Evolutionary conservation across 2,797 vertebrate species (phyloP).

Genomic region (Anguilla marmorata): DNA sequence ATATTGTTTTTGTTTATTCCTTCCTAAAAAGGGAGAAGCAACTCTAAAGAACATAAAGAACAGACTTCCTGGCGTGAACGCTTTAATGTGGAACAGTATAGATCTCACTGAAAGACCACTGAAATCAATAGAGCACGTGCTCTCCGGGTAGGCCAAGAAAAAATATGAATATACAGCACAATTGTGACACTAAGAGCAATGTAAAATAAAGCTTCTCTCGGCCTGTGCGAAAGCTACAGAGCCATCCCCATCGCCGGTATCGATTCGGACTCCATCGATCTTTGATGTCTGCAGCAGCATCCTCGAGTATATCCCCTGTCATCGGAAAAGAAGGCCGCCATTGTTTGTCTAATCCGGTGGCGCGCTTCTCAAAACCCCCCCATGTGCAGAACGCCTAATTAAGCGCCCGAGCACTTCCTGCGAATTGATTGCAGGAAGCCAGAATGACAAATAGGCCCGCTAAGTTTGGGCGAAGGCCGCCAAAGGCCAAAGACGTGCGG

Average conservation of each 20-base stretch:
- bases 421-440: neutral
- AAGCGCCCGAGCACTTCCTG: slow-evolving; percentile 1
- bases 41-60: neutral
- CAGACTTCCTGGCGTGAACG: neutral
- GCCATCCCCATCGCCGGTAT: neutral
- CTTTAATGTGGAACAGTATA: neutral
- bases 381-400: neutral
- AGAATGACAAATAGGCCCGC: neutral
- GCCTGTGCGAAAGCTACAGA: neutral
- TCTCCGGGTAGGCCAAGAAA: slow-evolving; percentile 42
- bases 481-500: neutral
- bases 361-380: neutral
- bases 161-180: slow-evolving; percentile 47
- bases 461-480: neutral
- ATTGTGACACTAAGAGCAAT: slow-evolving; percentile 38
- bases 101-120: slow-evolving; percentile 23
- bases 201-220: neutral
- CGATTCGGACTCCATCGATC: slow-evolving; percentile 16
- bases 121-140: slow-evolving; percentile 45
- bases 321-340: neutral
- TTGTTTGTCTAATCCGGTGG: neutral
- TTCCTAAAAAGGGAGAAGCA: slow-evolving; percentile 7
- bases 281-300: neutral
- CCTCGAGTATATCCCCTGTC: neutral
- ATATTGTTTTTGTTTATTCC: neutral